These are phyloP conservation scores for Notodonta dromedarius DNA, from an alignment of 2,888 invertebrate genomes.

Conservation along the genomic window DNA sequence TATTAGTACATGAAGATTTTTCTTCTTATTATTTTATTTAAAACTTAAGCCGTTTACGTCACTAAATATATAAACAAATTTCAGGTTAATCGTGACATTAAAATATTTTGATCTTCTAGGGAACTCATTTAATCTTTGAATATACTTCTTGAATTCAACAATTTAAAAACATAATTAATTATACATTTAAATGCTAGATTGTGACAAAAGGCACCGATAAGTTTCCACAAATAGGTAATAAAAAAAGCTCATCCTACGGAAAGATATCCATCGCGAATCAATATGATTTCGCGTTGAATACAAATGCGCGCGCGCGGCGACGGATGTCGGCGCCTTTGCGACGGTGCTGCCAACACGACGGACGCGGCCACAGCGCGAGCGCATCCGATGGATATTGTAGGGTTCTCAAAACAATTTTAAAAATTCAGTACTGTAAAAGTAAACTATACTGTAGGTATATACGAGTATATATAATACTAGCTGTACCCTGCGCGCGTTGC, in stretches of 20 bases:
- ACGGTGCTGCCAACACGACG: conserved; percentile 46
- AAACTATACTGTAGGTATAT: no score
- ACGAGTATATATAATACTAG: no score
- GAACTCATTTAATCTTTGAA: background rate
- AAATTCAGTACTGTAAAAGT: no score
- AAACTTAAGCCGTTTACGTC: no score
- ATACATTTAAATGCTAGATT: conserved; percentile 10
- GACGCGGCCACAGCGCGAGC: conserved; percentile 36
- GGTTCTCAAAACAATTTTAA: conserved; percentile 21
- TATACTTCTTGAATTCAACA: no score
- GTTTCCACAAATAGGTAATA: conserved; percentile 10
- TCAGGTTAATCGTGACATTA: no score
- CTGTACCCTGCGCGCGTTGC: no score
- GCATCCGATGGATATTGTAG: conserved; percentile 56
- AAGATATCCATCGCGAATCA: conserved; percentile 41
- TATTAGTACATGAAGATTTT: no score
- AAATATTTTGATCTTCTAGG: background rate
- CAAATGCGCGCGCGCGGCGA: conserved; percentile 32
- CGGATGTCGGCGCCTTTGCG: conserved; percentile 78
- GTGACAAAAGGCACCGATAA: conserved; percentile 16
- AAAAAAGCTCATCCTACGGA: conserved; percentile 35
- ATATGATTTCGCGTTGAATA: conserved; percentile 42
- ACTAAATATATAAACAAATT: no score
- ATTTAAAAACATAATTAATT: background rate
- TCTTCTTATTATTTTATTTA: no score